Evolutionary conservation across 2,113 vertebrate species (phyloP).

Genomic region (Orycteropus afer): DNA sequence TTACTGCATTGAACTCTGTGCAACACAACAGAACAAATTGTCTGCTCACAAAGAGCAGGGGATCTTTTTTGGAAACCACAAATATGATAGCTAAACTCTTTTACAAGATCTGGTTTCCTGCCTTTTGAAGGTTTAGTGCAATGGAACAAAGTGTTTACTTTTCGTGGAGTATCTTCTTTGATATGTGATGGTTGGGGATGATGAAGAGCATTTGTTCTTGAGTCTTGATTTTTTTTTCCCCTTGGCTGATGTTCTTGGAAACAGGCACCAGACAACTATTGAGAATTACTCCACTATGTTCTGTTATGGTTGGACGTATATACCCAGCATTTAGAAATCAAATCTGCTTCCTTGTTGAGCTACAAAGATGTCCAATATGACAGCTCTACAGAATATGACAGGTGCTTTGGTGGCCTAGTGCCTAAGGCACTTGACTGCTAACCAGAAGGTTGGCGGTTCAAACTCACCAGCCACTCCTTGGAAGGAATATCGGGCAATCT

Average conservation of each 20-base stretch:
- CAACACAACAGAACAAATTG: not conserved
- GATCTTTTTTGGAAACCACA: slow-evolving; percentile 66
- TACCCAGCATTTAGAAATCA: not conserved
- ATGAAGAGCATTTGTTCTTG: not conserved
- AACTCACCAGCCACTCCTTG: no score
- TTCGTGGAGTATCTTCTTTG: slow-evolving; percentile 11
- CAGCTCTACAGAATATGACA: no score
- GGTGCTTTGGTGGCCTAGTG: no score
- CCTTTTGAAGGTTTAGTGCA: slow-evolving; percentile 60
- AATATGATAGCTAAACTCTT: slow-evolving; percentile 28
- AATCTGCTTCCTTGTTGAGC: not conserved
- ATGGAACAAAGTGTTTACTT: slow-evolving; percentile 64
- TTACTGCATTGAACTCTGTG: not conserved
- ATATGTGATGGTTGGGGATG: not conserved
- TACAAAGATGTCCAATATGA: not conserved
- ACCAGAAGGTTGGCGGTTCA: no score
- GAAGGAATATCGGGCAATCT: no score
- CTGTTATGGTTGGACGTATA: not conserved
- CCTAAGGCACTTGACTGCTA: no score
- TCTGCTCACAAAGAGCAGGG: not conserved
- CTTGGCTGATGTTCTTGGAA: slow-evolving; percentile 3
- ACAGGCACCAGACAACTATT: not conserved
- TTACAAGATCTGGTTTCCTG: slow-evolving; percentile 64
- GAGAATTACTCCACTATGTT: not conserved
- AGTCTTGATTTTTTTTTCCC: not conserved